phyloP scores from a whole-genome alignment of 2,113 vertebrate species.

The Pollachius pollachius region DNA sequence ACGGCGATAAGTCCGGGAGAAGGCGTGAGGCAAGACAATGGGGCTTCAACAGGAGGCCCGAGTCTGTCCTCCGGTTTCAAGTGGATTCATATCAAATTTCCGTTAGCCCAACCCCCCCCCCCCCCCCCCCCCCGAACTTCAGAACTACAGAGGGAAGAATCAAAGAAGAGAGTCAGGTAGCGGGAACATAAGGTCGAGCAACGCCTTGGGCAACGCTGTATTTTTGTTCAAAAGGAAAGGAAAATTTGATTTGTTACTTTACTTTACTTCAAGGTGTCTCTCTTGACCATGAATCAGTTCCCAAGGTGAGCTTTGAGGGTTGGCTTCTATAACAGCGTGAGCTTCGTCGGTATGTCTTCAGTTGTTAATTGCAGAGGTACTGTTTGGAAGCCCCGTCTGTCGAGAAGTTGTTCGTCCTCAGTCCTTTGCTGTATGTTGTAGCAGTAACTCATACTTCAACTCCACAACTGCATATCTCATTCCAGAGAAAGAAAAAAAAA shows the following conservation, averaged over 20 bases:
- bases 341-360: not conserved
- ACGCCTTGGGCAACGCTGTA: conserved; percentile 17
- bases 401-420: conserved; percentile 2
- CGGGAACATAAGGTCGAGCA: conserved; percentile 25
- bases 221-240: conserved; percentile 28
- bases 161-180: conserved; percentile 32
- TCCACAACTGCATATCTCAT: not conserved
- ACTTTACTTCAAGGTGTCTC: conserved; percentile 8
- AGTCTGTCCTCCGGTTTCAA: conserved; percentile 23
- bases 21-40: conserved; percentile 34
- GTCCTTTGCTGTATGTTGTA: conserved; percentile 17
- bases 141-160: conserved; percentile 38
- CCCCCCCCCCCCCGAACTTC: too few species aligned
- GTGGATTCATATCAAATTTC: conserved; percentile 38
- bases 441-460: conserved; percentile 8
- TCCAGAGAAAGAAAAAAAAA: too few species aligned
- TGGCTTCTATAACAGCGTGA: not conserved
- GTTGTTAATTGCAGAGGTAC: not conserved
- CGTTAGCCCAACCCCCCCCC: conserved; percentile 20
- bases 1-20: conserved; percentile 35
- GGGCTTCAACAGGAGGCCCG: conserved; percentile 27
- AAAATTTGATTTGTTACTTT: conserved; percentile 14
- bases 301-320: conserved; percentile 24
- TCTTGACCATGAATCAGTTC: conserved; percentile 29
- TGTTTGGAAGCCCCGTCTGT: not conserved